A percentile compares a stretch with the other conserved stretches of the same genome.
Conservation (phyloP, 2,888 invertebrate genomes). For the Lepidocyrtinus sp. region DNA sequence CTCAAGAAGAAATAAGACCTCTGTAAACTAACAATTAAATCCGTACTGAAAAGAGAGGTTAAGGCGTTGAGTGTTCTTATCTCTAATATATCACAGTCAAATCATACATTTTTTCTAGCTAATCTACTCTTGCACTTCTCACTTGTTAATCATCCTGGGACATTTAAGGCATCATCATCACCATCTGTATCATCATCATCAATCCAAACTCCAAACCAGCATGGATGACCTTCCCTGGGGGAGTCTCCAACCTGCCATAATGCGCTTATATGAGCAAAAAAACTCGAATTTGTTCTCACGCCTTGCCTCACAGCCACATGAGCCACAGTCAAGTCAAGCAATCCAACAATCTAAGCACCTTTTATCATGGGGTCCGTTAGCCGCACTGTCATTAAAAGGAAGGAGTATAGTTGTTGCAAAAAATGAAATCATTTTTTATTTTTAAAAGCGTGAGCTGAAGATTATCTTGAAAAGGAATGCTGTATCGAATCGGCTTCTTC, state of each 20-base stretch:
- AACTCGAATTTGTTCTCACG: conserved; percentile 50
- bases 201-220: too few species aligned
- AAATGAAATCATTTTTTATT: neutral
- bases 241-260: conserved; percentile 14
- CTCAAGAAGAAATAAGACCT: conserved; percentile 1
- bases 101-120: conserved; percentile 8
- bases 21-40: conserved; percentile 28
- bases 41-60: conserved; percentile 11
- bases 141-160: conserved; percentile 23
- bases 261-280: conserved; percentile 4
- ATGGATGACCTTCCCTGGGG: conserved; percentile 50
- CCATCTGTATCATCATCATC: neutral
- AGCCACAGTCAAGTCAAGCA: neutral
- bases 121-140: too few species aligned
- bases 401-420: neutral
- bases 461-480: neutral
- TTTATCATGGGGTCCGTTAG: neutral
- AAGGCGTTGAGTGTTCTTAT: conserved; percentile 40
- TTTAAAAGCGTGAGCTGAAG: neutral
- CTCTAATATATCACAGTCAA: conserved; percentile 10
- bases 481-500: conserved; percentile 5
- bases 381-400: conserved; percentile 10
- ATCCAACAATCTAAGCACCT: neutral
- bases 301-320: conserved; percentile 37
- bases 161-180: neutral